Base-by-base conservation (phyloP, 2,797 vertebrate genomes). In the Peromyscus eremicus region DNA sequence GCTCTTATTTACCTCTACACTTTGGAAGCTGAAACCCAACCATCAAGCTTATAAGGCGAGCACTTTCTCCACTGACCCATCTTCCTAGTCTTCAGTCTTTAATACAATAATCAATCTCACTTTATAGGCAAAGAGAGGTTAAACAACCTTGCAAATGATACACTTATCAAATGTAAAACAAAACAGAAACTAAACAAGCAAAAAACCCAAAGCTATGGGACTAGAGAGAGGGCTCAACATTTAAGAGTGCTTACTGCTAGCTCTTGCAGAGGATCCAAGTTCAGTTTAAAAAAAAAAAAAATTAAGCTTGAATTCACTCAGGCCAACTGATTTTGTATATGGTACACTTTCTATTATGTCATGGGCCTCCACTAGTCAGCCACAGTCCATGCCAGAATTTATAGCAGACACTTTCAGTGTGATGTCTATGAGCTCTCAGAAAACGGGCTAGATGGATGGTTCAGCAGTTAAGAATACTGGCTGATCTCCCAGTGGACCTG, bases 21-120 rank as follows among this genome's bases (percentile, higher is more conserved):
- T 46, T 55, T 57, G 49, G n/a, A 55, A 40, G n/a, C 25, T 87
- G 49, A 87, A 19, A 9, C 73, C 55, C 16, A 29, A 25, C 19
- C 16, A 21, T 40, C 68, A 19, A 4, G 49, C 66, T n/a, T 29
- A 49, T 29, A 16, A 52, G 49, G 23, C 14, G 17, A 71, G 49
- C 46, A 27, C 84, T 71, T 52, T 71, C 34, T 71, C 84, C 66
- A 86, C 66, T 86, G 52, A 37, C 19, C 12, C 46, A 19, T 71
- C 84, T 87, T 49, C 46, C 55, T 27, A 89, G 71, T 46, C 46
- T 49, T 96, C 60, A 77, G 29, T 62, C 49, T 96, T 89, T 92
- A 71, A 94, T 19, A 46, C 40, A 60, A 55, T 43, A 93, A 76
- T 9, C 57, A 93, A 76, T 9, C 57, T 94, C 57, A 92, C 75